Evolutionary conservation across 2,797 vertebrate genomes (phyloP), one percentile per base, ranked within the genome.

Genomic region (Thamnophis elegans): DNA sequence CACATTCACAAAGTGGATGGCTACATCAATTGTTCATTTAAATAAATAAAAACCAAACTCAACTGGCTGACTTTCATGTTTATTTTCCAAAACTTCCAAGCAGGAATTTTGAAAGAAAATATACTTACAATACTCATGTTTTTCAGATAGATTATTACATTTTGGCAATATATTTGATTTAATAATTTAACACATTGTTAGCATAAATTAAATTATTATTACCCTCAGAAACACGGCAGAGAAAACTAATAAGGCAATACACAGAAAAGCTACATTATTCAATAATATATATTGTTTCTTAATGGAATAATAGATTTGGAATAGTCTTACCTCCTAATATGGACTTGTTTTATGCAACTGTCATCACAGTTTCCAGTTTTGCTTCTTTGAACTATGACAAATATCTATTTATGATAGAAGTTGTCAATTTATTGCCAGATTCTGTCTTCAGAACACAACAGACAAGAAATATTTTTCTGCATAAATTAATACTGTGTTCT

Each of bases 401-500:
- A 82, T 82, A 47, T 47, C 73, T 47, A 82, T 82, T 53, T 68
- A 68, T 4, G 47, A 53, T 16, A 73, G 47, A 87, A 28, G 7
- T 58, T n/a, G 36, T 6, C 42, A 26, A 53, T 12, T 22, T 1
- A 54, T 85, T 85, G 56, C 14, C 73, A 22, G 22, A 53, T 58
- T 89, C 12, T 92, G 20, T 60, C 59, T 51, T 68, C 32, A 58
- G 53, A 92, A 51, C 12, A 93, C 51, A 78, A 12, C 68, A 90
- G 94, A 94, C 91, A 4, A 0, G 1, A 51, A 56, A 91, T n/a
- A 12, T 91, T 93, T 94, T 55, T 51, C 9, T 55, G 26, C 32
- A 90, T 86, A 85, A 88, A 91, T 95, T 54, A 51, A 89, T 92
- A n/a, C 47, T 36, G 16, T 82, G 85, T 55, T 78, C 32, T 92